Percentiles rank a stretch among this genome's conserved stretches.
phyloP scores from a whole-genome alignment of 2,113 vertebrate species.

The Phaethon lepturus region DNA sequence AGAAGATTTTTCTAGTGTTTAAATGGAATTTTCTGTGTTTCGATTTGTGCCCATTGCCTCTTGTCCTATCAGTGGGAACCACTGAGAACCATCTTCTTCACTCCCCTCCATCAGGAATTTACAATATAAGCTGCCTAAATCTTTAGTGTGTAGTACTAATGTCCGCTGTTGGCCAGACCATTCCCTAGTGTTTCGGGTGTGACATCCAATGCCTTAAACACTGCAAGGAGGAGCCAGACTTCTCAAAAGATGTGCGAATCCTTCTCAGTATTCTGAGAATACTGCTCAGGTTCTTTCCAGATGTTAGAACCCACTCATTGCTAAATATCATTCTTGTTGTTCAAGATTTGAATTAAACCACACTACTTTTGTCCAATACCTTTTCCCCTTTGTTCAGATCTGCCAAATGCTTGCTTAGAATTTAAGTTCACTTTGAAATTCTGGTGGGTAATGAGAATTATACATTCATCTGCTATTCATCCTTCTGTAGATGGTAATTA shows the following conservation, averaged over 20 bases:
- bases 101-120: background rate
- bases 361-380: background rate
- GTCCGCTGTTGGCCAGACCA: background rate
- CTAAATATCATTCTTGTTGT: background rate
- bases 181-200: background rate
- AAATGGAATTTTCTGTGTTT: background rate
- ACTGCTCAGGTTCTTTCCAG: background rate
- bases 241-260: background rate
- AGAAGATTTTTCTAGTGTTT: background rate
- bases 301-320: background rate
- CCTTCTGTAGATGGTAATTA: background rate
- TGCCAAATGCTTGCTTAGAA: background rate
- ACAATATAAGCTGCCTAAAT: background rate
- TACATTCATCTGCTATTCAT: background rate
- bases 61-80: background rate
- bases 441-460: background rate
- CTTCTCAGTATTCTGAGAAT: background rate
- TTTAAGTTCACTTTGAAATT: constrained; percentile 9
- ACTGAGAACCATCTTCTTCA: background rate
- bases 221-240: background rate
- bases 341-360: background rate
- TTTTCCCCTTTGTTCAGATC: background rate
- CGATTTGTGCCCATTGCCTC: background rate
- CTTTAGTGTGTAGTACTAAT: background rate
- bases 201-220: background rate